phyloP scores from a whole-genome alignment of 2,113 vertebrate species.

The Etheostoma cragini region DNA sequence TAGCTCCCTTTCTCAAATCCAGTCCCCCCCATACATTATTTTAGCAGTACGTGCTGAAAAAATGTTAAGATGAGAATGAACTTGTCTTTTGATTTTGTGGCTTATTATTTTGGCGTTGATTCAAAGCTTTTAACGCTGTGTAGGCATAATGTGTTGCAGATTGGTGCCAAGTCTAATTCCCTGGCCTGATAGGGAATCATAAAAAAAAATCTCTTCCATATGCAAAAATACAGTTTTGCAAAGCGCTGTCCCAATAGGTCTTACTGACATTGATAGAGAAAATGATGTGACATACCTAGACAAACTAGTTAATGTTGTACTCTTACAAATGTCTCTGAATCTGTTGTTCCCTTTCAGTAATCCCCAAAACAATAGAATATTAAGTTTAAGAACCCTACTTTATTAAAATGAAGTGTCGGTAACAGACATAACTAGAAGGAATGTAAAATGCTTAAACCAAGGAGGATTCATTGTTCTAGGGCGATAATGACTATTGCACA shows the following conservation, averaged over 20 bases:
- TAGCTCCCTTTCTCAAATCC: too few relatives aligned
- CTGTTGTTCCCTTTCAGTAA: neutral
- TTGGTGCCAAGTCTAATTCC: neutral
- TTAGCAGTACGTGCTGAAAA: too few relatives aligned
- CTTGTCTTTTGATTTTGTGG: neutral
- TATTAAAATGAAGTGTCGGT: too few relatives aligned
- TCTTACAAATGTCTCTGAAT: neutral
- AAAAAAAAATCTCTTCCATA: too few relatives aligned
- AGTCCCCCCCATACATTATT: too few relatives aligned
- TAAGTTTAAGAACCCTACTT: too few relatives aligned
- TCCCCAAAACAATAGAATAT: neutral
- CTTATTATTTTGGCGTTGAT: conserved; percentile 1
- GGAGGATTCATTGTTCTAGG: too few relatives aligned
- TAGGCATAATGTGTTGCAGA: neutral
- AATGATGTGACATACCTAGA: neutral
- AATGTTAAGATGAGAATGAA: too few relatives aligned
- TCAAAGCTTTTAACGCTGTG: neutral
- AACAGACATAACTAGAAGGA: too few relatives aligned
- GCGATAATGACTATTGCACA: too few relatives aligned
- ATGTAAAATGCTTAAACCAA: too few relatives aligned
- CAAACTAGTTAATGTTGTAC: neutral
- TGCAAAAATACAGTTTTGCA: neutral
- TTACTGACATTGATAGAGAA: neutral
- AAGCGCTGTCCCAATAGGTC: too few relatives aligned
- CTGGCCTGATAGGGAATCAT: neutral